Evolutionary conservation across 2,113 vertebrate genomes (phyloP).

Genomic region (Anoura caudifer): DNA sequence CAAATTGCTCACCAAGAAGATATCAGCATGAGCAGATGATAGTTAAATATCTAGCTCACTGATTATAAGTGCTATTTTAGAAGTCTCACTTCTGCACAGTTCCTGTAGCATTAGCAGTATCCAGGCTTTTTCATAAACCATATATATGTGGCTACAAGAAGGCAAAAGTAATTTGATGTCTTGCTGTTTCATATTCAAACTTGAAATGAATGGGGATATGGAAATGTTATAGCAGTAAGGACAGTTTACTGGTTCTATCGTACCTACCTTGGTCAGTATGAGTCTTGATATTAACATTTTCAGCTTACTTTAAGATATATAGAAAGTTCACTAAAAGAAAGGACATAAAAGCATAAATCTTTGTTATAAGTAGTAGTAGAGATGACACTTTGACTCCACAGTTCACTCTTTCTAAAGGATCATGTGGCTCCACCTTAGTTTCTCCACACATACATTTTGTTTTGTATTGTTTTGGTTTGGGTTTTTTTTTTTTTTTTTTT

Average conservation of each 20-base stretch:
- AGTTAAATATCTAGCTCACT: slow-evolving; percentile 14
- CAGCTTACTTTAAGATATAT: background rate
- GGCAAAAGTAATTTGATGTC: slow-evolving; percentile 22
- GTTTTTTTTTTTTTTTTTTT: too few species aligned
- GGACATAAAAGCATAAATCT: background rate
- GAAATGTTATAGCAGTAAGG: background rate
- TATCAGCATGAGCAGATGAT: background rate
- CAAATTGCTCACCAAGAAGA: slow-evolving; percentile 8
- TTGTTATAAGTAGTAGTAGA: background rate
- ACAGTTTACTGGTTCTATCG: background rate
- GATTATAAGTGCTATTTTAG: background rate
- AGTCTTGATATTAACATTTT: background rate
- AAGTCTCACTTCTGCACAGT: slow-evolving; percentile 23
- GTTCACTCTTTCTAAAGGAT: background rate
- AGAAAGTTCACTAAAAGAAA: background rate
- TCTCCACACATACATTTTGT: background rate
- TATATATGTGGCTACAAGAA: background rate
- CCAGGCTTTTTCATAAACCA: slow-evolving; percentile 37
- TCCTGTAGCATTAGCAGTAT: background rate
- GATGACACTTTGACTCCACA: background rate
- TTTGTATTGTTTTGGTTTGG: background rate
- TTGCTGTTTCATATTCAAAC: slow-evolving; percentile 39
- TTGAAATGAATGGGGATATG: background rate
- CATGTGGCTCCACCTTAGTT: background rate
- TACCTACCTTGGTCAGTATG: background rate